Conservation (phyloP, 2,888 invertebrate species). For the Hydriomena furcata region DNA sequence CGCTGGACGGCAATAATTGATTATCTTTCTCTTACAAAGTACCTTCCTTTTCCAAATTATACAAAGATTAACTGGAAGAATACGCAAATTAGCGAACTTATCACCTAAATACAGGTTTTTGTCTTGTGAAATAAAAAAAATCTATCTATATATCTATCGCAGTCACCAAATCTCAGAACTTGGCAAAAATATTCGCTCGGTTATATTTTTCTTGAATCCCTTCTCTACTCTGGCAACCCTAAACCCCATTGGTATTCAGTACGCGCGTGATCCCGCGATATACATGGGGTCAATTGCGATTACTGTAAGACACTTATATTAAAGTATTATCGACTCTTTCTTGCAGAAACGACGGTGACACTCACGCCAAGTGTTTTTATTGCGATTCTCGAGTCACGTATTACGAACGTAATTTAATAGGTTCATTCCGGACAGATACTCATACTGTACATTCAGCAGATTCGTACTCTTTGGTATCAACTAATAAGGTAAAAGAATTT, state of each 20-base stretch:
- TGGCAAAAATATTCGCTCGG: too few relatives aligned
- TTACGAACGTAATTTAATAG: constrained; percentile 12
- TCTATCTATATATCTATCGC: too few relatives aligned
- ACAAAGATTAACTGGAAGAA: too few relatives aligned
- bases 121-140: too few relatives aligned
- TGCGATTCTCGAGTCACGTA: constrained; percentile 15
- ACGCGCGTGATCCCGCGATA: constrained; percentile 45
- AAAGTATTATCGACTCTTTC: constrained; percentile 34
- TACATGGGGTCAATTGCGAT: constrained; percentile 54
- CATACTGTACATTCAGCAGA: neutral
- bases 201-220: too few relatives aligned
- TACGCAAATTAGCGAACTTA: too few relatives aligned
- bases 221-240: constrained; percentile 25
- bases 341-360: constrained; percentile 25
- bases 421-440: constrained; percentile 1
- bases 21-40: too few relatives aligned
- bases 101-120: too few relatives aligned
- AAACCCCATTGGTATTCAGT: constrained; percentile 58
- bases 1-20: too few relatives aligned
- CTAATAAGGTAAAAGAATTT: too few relatives aligned
- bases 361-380: constrained; percentile 10
- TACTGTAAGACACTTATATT: constrained; percentile 40
- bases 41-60: too few relatives aligned
- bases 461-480: neutral
- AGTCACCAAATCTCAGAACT: too few relatives aligned